These are phyloP conservation scores for Progne subis DNA, from an alignment of 2,113 vertebrate species.

Conservation along the genomic window DNA sequence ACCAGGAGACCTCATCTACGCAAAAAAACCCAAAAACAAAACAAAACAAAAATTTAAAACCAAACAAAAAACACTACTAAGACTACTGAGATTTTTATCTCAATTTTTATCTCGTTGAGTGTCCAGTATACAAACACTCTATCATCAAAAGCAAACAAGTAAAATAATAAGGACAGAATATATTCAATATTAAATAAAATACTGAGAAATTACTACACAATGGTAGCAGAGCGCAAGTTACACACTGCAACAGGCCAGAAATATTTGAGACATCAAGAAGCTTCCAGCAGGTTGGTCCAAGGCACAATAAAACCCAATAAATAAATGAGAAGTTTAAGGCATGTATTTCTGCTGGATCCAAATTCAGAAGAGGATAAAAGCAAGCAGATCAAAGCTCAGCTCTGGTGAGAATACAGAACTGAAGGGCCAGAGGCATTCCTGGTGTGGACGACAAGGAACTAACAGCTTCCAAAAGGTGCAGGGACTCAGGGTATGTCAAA, in stretches of 20 bases:
- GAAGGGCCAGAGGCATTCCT: background rate
- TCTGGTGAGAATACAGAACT: background rate
- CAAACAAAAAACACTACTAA: background rate
- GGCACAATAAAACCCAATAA: background rate
- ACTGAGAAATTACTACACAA: background rate
- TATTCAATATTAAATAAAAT: background rate
- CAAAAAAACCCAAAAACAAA: background rate
- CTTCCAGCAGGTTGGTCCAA: background rate
- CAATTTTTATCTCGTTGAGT: slow-evolving; percentile 5
- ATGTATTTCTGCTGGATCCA: background rate
- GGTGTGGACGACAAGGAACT: background rate
- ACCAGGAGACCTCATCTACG: background rate
- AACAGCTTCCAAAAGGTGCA: background rate
- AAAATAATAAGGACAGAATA: background rate
- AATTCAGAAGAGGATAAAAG: background rate
- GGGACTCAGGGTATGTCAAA: background rate
- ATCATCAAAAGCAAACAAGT: background rate
- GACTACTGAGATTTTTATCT: slow-evolving; percentile 35
- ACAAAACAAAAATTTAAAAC: too few species aligned
- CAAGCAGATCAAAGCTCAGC: background rate
- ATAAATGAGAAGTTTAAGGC: background rate
- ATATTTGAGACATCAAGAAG: background rate
- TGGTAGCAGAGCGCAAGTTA: background rate
- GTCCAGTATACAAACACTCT: slow-evolving; percentile 4
- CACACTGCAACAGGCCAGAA: background rate